These are phyloP conservation scores for Gephyroberyx darwinii DNA, from an alignment of 2,797 vertebrate genomes.

Conservation along the genomic window DNA sequence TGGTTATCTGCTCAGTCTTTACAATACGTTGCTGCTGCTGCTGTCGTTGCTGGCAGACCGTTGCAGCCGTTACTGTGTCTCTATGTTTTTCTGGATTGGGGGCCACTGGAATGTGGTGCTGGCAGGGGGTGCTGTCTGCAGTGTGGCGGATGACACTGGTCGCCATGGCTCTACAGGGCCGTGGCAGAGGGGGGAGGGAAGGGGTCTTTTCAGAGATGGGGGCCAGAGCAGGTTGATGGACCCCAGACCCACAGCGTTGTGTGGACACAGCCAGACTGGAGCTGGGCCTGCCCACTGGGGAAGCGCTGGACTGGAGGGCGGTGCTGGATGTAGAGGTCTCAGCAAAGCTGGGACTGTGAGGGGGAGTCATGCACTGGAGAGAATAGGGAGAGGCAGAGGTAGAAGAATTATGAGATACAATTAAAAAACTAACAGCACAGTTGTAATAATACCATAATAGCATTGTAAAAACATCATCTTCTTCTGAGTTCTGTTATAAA, in stretches of 20 bases:
- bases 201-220: slow-evolving; percentile 52
- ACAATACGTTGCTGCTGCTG: slow-evolving; percentile 49
- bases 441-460: background rate
- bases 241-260: slow-evolving; percentile 44
- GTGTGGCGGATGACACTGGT: slow-evolving; percentile 94
- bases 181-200: slow-evolving; percentile 54
- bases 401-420: slow-evolving; percentile 6
- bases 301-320: slow-evolving; percentile 55
- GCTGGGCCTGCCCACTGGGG: slow-evolving; percentile 32
- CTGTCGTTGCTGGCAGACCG: slow-evolving; percentile 54
- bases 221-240: slow-evolving; percentile 58
- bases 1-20: slow-evolving; percentile 58
- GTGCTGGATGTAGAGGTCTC: slow-evolving; percentile 78
- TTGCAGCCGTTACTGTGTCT: slow-evolving; percentile 46
- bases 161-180: slow-evolving; percentile 86
- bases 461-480: background rate
- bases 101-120: slow-evolving; percentile 77
- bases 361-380: slow-evolving; percentile 95
- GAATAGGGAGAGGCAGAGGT: slow-evolving; percentile 13
- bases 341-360: slow-evolving; percentile 92
- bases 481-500: background rate
- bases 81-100: slow-evolving; percentile 62
- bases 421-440: background rate
- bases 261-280: slow-evolving; percentile 48
- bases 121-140: slow-evolving; percentile 82